Percentiles rank a stretch among this genome's conserved stretches.
phyloP scores from a whole-genome alignment of 1,140 invertebrate genomes.

The Pseudomyrmex sp. region DNA sequence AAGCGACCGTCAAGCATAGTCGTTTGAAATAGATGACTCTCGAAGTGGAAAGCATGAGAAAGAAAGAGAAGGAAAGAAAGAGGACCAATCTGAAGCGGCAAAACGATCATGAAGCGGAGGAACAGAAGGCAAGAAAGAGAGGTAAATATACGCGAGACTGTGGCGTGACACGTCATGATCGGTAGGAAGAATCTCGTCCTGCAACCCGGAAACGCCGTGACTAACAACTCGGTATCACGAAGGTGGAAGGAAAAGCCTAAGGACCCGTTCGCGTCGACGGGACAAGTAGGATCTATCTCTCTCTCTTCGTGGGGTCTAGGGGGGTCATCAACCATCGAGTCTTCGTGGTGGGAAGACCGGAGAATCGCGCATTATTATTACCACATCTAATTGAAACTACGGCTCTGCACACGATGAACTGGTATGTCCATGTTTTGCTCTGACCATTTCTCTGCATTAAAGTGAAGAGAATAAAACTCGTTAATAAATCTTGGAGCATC shows the following conservation, averaged over 20 bases:
- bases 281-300: slow-evolving; percentile 71
- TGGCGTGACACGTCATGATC: slow-evolving; percentile 73
- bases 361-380: slow-evolving; percentile 74
- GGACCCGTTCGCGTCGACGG: slow-evolving; percentile 69
- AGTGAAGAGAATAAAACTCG: slow-evolving; percentile 44
- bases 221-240: slow-evolving; percentile 78
- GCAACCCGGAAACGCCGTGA: slow-evolving; percentile 76
- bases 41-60: slow-evolving; percentile 5
- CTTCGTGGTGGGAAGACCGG: slow-evolving; percentile 54
- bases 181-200: slow-evolving; percentile 72
- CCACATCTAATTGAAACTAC: slow-evolving; percentile 79
- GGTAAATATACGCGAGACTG: slow-evolving; percentile 49
- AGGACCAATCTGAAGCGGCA: slow-evolving; percentile 21
- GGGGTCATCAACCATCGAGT: slow-evolving; percentile 76
- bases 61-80: slow-evolving; percentile 6
- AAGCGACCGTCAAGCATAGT: slow-evolving; percentile 51
- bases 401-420: slow-evolving; percentile 11
- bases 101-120: slow-evolving; percentile 4
- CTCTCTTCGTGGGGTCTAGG: slow-evolving; percentile 60
- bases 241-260: slow-evolving; percentile 70
- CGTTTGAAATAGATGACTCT: slow-evolving; percentile 45
- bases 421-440: background rate
- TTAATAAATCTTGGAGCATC: slow-evolving; percentile 59
- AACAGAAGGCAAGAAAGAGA: slow-evolving; percentile 2
- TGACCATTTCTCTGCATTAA: slow-evolving; percentile 32